Evolutionary conservation across 2,113 vertebrate species (phyloP).

Genomic region (Microcebus tavaratra): DNA sequence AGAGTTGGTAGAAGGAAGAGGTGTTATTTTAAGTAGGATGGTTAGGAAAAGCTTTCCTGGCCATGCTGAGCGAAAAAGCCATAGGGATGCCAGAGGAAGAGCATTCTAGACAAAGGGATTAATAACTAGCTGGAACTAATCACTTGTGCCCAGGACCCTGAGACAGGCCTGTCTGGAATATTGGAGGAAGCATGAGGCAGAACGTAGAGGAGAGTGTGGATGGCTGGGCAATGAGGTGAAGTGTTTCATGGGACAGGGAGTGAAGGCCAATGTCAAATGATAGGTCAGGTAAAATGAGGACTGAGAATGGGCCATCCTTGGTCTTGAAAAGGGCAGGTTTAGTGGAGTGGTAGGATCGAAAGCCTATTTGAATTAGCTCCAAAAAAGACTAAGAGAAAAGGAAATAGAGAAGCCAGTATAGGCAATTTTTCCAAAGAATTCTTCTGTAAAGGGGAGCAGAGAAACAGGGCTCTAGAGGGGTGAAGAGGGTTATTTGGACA

Average conservation of each 20-base stretch:
- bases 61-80: not conserved
- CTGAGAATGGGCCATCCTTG: not conserved
- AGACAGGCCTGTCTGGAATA: not conserved
- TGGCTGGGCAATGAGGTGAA: rapidly evolving
- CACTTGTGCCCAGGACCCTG: not conserved
- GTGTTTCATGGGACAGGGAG: not conserved
- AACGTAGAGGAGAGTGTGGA: not conserved
- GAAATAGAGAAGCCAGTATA: not conserved
- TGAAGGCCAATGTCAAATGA: not conserved
- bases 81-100: not conserved
- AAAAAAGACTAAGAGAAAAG: not conserved
- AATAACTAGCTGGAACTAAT: not conserved
- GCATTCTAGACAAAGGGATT: not conserved
- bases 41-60: not conserved
- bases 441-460: not conserved
- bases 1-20: not conserved
- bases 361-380: not conserved
- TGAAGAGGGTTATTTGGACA: not conserved
- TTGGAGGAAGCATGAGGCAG: not conserved
- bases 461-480: not conserved
- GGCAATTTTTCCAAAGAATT: not conserved
- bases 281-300: not conserved
- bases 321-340: not conserved
- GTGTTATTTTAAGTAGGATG: not conserved
- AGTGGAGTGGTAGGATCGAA: not conserved